phyloP scores from a whole-genome alignment of 2,113 vertebrate genomes.

The Arothron firmamentum region DNA sequence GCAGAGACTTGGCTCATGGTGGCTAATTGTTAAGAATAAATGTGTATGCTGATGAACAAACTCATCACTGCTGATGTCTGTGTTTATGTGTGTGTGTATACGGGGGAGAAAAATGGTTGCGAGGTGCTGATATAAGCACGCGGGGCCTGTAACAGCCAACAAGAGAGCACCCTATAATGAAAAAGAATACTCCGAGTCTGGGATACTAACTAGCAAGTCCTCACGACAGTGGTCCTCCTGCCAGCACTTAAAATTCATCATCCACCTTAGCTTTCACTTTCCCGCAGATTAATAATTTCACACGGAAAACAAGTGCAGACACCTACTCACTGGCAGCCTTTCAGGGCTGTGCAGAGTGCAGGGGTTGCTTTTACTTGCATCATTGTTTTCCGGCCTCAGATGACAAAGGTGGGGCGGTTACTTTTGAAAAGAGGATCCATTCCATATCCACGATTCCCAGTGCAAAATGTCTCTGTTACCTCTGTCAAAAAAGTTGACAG shows the following conservation, averaged over 20 bases:
- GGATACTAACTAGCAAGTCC: slow-evolving; percentile 53
- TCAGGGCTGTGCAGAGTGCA: slow-evolving; percentile 18
- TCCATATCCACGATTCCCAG: slow-evolving; percentile 26
- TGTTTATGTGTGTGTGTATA: slow-evolving; percentile 10
- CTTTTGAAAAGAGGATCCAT: slow-evolving; percentile 18
- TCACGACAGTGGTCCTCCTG: slow-evolving; percentile 47
- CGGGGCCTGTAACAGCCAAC: slow-evolving; percentile 46
- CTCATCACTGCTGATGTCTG: slow-evolving; percentile 36
- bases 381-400: slow-evolving; percentile 35
- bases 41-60: slow-evolving; percentile 42
- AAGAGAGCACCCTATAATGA: slow-evolving; percentile 48
- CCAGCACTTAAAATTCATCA: slow-evolving; percentile 60
- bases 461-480: too few relatives aligned
- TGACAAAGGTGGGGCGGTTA: slow-evolving; percentile 37
- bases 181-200: slow-evolving; percentile 37
- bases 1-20: slow-evolving; percentile 34
- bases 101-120: slow-evolving; percentile 23
- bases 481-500: too few relatives aligned
- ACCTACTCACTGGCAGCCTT: slow-evolving; percentile 40
- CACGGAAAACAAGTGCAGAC: slow-evolving; percentile 56
- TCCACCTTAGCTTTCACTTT: slow-evolving; percentile 58
- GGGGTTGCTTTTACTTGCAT: slow-evolving; percentile 56
- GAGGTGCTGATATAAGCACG: slow-evolving; percentile 55
- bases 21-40: slow-evolving; percentile 60
- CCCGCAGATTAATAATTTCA: slow-evolving; percentile 66